phyloP scores from a whole-genome alignment of 2,113 vertebrate species.

The Dasyornis broadbenti region DNA sequence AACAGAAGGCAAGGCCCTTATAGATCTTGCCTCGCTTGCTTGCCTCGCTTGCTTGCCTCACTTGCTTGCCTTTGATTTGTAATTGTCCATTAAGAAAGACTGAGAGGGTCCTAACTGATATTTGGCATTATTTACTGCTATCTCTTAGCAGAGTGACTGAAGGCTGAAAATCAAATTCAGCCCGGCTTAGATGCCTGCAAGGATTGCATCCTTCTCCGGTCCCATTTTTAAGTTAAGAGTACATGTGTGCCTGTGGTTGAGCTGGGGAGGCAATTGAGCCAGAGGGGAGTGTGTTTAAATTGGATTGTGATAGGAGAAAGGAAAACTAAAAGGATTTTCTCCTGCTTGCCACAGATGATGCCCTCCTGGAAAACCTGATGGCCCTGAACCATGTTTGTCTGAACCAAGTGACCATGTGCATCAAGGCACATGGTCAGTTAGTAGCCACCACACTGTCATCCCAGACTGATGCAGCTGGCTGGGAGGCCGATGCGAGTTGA shows the following conservation, averaged over 20 bases:
- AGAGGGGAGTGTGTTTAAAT: background rate
- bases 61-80: background rate
- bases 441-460: fast-evolving
- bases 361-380: background rate
- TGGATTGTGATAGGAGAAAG: background rate
- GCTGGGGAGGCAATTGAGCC: background rate
- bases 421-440: fast-evolving
- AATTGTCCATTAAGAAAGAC: background rate
- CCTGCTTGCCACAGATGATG: background rate
- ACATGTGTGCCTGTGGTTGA: background rate
- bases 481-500: background rate
- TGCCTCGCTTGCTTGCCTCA: background rate
- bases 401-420: background rate
- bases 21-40: background rate
- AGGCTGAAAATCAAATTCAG: background rate
- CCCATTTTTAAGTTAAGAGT: background rate
- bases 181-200: background rate
- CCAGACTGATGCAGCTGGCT: background rate
- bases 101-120: background rate
- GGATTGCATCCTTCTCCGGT: background rate
- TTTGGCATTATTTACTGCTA: background rate
- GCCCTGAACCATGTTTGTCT: background rate
- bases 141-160: background rate
- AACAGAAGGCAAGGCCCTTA: background rate
- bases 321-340: background rate